Percentiles rank a stretch among this genome's conserved stretches.
These are phyloP conservation scores for Theodoxus fluviatilis DNA, from an alignment of 2,888 invertebrate genomes.

Conservation along the genomic window DNA sequence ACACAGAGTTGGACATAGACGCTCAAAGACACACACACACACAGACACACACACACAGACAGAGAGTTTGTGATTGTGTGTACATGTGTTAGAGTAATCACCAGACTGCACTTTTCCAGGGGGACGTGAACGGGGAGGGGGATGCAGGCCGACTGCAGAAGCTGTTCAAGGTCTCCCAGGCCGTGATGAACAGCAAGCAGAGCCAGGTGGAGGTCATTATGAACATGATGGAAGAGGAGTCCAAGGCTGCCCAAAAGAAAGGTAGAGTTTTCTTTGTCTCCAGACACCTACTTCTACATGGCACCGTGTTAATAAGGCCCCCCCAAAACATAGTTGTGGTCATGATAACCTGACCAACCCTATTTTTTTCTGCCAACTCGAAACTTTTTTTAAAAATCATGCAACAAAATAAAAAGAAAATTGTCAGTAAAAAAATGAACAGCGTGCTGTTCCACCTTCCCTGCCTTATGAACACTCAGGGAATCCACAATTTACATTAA, in stretches of 20 bases:
- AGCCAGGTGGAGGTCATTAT: slow-evolving; percentile 54
- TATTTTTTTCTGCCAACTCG: no score
- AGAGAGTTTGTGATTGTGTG: not conserved
- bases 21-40: slow-evolving; percentile 22
- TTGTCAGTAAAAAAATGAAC: no score
- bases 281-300: no score
- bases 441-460: no score
- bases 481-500: no score
- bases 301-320: no score
- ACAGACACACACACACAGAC: slow-evolving; percentile 12
- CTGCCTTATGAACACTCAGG: no score
- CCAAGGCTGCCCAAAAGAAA: slow-evolving; percentile 53
- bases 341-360: no score
- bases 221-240: slow-evolving; percentile 55
- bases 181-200: slow-evolving; percentile 56
- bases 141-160: slow-evolving; percentile 54
- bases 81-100: not conserved
- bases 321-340: no score
- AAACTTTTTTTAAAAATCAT: no score
- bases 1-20: slow-evolving; percentile 19
- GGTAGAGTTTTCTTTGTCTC: slow-evolving; percentile 39
- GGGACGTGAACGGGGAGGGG: slow-evolving; percentile 43
- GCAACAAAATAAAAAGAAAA: no score
- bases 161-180: slow-evolving; percentile 56
- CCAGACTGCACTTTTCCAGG: not conserved